Conservation (phyloP, 2,797 vertebrate species). For the Scyliorhinus canicula region DNA sequence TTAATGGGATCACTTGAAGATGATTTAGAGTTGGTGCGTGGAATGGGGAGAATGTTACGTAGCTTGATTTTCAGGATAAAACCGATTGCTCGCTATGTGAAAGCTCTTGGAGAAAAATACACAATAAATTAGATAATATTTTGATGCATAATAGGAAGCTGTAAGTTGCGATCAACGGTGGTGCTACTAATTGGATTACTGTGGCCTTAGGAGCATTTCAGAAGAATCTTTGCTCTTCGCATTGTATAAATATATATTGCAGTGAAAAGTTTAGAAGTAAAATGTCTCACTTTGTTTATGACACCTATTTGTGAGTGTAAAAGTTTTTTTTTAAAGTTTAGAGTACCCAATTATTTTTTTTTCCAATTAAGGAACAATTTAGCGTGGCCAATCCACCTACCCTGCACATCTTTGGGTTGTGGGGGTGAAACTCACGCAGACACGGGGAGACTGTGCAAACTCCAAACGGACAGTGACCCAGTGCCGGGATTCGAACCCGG, state of each 20-base stretch:
- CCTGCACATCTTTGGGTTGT: no score
- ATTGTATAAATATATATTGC: neutral
- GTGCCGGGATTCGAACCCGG: no score
- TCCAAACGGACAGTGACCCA: no score
- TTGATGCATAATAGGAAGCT: neutral
- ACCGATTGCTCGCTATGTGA: neutral
- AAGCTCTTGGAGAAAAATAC: neutral
- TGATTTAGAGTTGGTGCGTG: neutral
- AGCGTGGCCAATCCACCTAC: no score
- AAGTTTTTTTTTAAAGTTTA: no score
- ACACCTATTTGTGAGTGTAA: neutral
- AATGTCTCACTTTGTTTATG: neutral
- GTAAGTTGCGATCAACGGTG: neutral
- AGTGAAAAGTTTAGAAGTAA: neutral
- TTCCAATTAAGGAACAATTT: no score
- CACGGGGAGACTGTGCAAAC: no score
- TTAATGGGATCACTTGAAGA: neutral
- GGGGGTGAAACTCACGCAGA: no score
- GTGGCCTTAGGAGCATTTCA: neutral
- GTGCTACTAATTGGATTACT: neutral
- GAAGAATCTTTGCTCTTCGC: neutral
- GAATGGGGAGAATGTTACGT: neutral
- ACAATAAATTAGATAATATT: neutral
- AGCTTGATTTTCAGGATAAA: neutral
- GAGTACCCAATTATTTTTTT: no score